A percentile compares a stretch with the other conserved stretches of the same genome.
These are phyloP conservation scores for Varecia variegata DNA, from an alignment of 2,797 vertebrate species.

Conservation along the genomic window DNA sequence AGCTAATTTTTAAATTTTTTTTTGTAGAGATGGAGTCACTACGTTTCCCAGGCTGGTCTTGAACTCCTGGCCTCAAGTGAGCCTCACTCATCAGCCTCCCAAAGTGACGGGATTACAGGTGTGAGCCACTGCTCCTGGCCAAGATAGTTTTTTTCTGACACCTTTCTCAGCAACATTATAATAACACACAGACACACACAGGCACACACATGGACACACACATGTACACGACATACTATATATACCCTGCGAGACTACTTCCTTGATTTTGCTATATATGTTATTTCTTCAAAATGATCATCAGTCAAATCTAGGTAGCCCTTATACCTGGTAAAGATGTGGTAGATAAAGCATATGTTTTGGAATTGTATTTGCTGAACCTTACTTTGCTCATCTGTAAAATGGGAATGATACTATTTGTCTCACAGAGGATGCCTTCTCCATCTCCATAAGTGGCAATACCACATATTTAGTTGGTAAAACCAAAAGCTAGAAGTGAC, in stretches of 20 bases:
- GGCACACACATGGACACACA: rapidly evolving
- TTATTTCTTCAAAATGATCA: background rate
- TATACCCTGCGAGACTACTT: background rate
- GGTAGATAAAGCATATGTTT: background rate
- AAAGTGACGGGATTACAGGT: no score
- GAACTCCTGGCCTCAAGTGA: no score
- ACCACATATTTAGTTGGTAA: background rate
- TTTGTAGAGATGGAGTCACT: no score
- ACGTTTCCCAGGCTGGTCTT: no score
- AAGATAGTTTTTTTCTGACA: background rate
- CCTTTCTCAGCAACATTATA: background rate
- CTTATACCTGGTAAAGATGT: background rate
- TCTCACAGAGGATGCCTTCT: background rate
- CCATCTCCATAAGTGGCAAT: background rate
- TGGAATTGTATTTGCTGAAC: background rate
- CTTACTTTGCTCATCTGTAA: background rate
- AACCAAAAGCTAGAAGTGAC: background rate
- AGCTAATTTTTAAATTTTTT: no score
- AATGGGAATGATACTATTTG: background rate
- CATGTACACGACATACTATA: rapidly evolving
- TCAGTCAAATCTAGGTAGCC: background rate
- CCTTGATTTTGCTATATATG: background rate
- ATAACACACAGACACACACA: background rate
- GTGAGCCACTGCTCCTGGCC: no score
- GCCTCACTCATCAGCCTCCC: no score